Evolutionary conservation across 2,113 vertebrate species (phyloP), one percentile per base, ranked within the genome.

Genomic region (Corythornis madagascariensis): DNA sequence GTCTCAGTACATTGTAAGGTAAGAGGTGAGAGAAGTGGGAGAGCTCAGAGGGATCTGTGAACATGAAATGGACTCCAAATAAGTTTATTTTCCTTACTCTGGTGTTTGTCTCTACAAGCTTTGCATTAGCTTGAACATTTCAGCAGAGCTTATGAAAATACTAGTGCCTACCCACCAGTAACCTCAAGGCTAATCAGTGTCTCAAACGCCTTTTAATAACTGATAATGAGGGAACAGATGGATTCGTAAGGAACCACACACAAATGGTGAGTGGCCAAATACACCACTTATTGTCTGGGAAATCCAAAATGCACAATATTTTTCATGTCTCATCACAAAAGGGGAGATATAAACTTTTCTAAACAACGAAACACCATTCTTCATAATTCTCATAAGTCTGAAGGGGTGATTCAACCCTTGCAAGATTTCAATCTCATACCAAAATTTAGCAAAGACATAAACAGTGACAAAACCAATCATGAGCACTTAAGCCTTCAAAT

Each of bases 171-270:
- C 50, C 42, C 67, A 52, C 25, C 22, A 9, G 6, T 21, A 60
- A 79, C 2, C 83, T 66, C 77, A 57, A 59, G 78, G 81, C 69
- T 89, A 76, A 87, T 84, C 82, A 50, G 40, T 38, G 38, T 18
- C 91, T 69, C 13, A 10, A 91, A 92, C 0, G 14, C 77, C 60
- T 92, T 92, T 88, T 94, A 95, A 89, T 80, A 83, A 83, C 87
- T 45, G 43, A 10, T 45, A 45, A 45, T 45, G 43, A 45, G 43
- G 43, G 43, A 45, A 45, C 43, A 45, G 43, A 45, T 45, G 43
- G 43, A 45, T 45, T 45, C 43, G 43, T 45, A 45, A 45, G 43
- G 43, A 45, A 11, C 43, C 43, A 45, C 43, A 45, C 43, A 45
- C 43, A 45, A 45, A 45, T 45, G 43, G 43, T 45, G 43, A 45